phyloP scores from a whole-genome alignment of 1,140 invertebrate species.

The Venturia canescens region DNA sequence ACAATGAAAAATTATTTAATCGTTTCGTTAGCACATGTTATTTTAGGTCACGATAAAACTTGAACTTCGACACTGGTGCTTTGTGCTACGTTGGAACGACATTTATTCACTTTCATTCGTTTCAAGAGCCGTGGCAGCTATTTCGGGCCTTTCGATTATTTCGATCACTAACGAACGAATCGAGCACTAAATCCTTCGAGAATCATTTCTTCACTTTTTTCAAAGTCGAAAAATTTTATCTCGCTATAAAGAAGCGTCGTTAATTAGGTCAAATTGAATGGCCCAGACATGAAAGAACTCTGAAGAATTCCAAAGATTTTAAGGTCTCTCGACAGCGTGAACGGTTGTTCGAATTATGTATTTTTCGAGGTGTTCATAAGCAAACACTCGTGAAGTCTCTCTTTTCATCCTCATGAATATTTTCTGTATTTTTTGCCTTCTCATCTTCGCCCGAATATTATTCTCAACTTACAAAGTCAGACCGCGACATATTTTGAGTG shows the following conservation, averaged over 20 bases:
- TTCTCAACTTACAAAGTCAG: conserved; percentile 27
- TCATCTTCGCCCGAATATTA: conserved; percentile 26
- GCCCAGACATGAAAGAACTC: too few species aligned
- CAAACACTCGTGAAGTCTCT: conserved; percentile 26
- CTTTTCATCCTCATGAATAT: conserved; percentile 13
- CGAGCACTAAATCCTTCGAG: too few species aligned
- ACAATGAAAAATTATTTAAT: not conserved
- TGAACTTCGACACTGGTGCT: not conserved
- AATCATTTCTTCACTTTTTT: too few species aligned
- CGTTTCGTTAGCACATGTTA: not conserved
- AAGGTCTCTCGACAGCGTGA: not conserved
- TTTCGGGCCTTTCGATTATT: too few species aligned
- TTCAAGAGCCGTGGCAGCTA: too few species aligned
- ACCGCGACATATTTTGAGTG: not conserved
- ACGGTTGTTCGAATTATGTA: conserved; percentile 7
- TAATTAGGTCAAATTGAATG: too few species aligned
- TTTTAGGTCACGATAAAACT: conserved; percentile 17
- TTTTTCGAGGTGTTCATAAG: conserved; percentile 27
- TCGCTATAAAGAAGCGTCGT: too few species aligned
- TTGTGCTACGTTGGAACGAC: not conserved
- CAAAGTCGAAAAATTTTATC: too few species aligned
- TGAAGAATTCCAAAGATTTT: too few species aligned
- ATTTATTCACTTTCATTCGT: too few species aligned
- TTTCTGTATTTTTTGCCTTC: conserved; percentile 20
- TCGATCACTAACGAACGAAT: too few species aligned